phyloP scores from a whole-genome alignment of 2,797 vertebrate genomes.

The Synanceia verrucosa region DNA sequence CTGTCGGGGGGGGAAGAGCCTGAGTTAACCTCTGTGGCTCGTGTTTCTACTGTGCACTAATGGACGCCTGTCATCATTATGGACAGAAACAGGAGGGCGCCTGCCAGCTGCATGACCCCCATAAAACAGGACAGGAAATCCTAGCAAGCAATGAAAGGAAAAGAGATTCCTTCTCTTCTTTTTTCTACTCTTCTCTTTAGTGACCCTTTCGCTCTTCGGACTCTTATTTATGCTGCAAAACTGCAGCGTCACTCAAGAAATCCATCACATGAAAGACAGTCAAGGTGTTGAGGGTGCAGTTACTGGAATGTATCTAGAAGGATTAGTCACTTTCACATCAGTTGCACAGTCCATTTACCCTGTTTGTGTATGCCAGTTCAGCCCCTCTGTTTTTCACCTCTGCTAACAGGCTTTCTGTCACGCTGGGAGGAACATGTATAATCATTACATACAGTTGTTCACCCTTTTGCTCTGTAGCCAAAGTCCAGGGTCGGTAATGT shows the following conservation, averaged over 20 bases:
- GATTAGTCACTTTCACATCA: constrained; percentile 21
- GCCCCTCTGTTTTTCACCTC: constrained; percentile 20
- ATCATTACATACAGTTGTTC: constrained; percentile 74
- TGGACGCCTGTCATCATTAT: constrained; percentile 83
- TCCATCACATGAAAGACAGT: background rate
- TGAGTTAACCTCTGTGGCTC: constrained; percentile 77
- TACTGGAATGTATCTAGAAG: constrained; percentile 6
- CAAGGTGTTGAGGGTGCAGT: background rate
- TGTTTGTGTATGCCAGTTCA: constrained; percentile 4
- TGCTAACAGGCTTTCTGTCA: constrained; percentile 45
- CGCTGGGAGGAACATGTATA: constrained; percentile 67
- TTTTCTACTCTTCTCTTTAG: constrained; percentile 33
- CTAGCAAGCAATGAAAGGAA: constrained; percentile 76
- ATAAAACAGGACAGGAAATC: constrained; percentile 84
- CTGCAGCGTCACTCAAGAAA: constrained; percentile 43
- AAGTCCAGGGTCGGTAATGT: constrained; percentile 77
- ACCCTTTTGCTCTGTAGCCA: constrained; percentile 64
- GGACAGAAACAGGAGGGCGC: constrained; percentile 84
- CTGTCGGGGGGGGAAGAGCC: constrained; percentile 49
- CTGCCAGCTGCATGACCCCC: constrained; percentile 85
- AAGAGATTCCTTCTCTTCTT: constrained; percentile 48
- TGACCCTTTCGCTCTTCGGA: constrained; percentile 32
- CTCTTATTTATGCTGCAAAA: constrained; percentile 37
- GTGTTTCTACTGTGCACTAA: constrained; percentile 82
- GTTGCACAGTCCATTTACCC: constrained; percentile 25